Evolutionary conservation across 2,113 vertebrate genomes (phyloP), one percentile per base, ranked within the genome.

Genomic region (Misgurnus anguillicaudatus): DNA sequence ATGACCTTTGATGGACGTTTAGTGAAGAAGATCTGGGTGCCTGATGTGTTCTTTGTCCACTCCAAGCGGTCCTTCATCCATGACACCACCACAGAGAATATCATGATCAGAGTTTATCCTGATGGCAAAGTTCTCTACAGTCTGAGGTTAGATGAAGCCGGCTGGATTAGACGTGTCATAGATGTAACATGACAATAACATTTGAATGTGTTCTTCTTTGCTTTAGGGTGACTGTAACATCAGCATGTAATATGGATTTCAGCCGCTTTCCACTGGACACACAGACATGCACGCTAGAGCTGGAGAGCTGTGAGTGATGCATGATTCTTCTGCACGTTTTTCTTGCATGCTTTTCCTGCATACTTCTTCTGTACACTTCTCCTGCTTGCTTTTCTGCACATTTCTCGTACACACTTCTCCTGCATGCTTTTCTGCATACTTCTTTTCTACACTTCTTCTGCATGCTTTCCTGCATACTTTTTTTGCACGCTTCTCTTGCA

Each of bases 211-310:
- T 16, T 31, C 68, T 57, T 73, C 14, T 82, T 11, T 86, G 84
- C 75, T 89, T 21, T 84, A 99, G 97, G 90, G 93, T 98, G 82
- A 99, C 97, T 0, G 97, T 99, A 58, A 98, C 97, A 8, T 94
- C 97, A 45, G 97, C 97, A 71, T 99, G 97, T 86, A 98, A 98
- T 89, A 99, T 99, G 97, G 97, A 99, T 89, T 98, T 98, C 91
- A 98, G 96, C 70, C 94, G 88, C 38, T 99, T 99, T 74, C 97
- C 97, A n/a, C 82, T 99, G 89, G 97, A 99, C 88, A 94, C 97
- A 1, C 97, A 99, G 92, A 98, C 95, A 0, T 99, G 97, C 83
- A 94, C 96, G 0, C 83, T 99, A 89, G 97, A 99, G 90, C 89
- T 99, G 76, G 97, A 99, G 89, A 99, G 97, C 91, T 99, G 97